Conservation (phyloP, 53 echinoderm and acorn worm species). For the Pentamera pediparva region DNA sequence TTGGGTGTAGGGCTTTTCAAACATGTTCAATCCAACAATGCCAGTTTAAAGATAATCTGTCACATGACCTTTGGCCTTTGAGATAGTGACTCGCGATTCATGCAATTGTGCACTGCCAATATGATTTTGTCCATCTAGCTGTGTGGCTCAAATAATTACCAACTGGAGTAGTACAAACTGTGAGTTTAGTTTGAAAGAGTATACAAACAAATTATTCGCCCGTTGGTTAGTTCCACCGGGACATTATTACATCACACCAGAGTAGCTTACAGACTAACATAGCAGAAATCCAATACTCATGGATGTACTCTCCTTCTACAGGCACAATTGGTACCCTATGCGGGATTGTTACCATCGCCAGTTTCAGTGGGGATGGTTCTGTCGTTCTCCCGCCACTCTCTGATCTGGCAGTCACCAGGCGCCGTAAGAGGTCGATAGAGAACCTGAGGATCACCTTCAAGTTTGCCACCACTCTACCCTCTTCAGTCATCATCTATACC, state of each 20-base stretch:
- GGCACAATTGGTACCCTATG: constrained; percentile 78
- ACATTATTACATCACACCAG: background rate
- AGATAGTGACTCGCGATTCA: no score
- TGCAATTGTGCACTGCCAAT: no score
- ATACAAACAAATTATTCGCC: no score
- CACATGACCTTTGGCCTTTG: no score
- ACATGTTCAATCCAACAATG: no score
- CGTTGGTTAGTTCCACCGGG: no score
- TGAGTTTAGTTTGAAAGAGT: no score
- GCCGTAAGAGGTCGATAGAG: constrained; percentile 51
- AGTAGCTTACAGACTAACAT: background rate
- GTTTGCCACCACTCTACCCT: constrained; percentile 73
- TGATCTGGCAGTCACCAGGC: constrained; percentile 38
- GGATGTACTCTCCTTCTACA: background rate
- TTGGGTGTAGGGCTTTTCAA: no score
- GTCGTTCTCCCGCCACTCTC: constrained; percentile 57
- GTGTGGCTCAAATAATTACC: no score
- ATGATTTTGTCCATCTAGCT: no score
- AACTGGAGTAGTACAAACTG: no score
- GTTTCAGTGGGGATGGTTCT: constrained; percentile 61
- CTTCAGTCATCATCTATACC: constrained; percentile 74
- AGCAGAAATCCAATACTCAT: background rate
- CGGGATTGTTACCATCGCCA: constrained; percentile 66
- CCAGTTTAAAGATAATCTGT: no score
- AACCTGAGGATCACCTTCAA: constrained; percentile 53